Percentiles rank a stretch among this genome's conserved stretches.
Conservation (phyloP, 2,888 invertebrate species). For the Bembecia ichneumoniformis region DNA sequence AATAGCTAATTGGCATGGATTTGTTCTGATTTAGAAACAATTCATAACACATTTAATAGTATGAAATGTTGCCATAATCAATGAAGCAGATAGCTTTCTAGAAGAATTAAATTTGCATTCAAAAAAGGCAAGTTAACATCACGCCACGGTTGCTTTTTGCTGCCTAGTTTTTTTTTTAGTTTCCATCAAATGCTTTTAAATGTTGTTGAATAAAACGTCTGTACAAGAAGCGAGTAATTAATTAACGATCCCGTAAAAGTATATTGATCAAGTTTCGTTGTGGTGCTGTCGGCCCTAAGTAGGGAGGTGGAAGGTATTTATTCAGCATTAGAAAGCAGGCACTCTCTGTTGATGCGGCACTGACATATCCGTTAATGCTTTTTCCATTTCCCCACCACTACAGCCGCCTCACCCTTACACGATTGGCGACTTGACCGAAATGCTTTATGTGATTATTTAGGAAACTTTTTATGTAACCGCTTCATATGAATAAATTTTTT, state of each 20-base stretch:
- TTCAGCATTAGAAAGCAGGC: constrained; percentile 67
- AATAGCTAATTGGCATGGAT: too few relatives aligned
- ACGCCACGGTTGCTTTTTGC: too few relatives aligned
- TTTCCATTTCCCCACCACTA: constrained; percentile 65
- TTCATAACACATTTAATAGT: too few relatives aligned
- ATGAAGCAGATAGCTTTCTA: too few relatives aligned
- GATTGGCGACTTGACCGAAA: constrained; percentile 51
- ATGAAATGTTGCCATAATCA: too few relatives aligned
- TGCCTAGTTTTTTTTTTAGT: not conserved
- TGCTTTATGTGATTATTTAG: constrained; percentile 32
- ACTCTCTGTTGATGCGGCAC: constrained; percentile 66
- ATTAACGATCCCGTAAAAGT: not conserved
- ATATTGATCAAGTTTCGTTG: not conserved
- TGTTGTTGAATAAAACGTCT: not conserved
- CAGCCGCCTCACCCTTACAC: constrained; percentile 28
- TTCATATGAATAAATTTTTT: constrained; percentile 1
- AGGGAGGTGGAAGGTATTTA: constrained; percentile 60
- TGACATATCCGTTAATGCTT: constrained; percentile 73
- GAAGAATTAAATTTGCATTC: too few relatives aligned
- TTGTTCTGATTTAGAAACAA: too few relatives aligned
- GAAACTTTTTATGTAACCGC: constrained; percentile 9
- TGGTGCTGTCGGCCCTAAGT: constrained; percentile 15
- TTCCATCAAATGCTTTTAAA: not conserved
- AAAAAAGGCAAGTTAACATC: too few relatives aligned
- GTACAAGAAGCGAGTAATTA: not conserved